Percentiles rank a stretch among this genome's conserved stretches.
Evolutionary conservation across 1,140 invertebrate genomes (phyloP).

Genomic region (Lordiphosa mommai): DNA sequence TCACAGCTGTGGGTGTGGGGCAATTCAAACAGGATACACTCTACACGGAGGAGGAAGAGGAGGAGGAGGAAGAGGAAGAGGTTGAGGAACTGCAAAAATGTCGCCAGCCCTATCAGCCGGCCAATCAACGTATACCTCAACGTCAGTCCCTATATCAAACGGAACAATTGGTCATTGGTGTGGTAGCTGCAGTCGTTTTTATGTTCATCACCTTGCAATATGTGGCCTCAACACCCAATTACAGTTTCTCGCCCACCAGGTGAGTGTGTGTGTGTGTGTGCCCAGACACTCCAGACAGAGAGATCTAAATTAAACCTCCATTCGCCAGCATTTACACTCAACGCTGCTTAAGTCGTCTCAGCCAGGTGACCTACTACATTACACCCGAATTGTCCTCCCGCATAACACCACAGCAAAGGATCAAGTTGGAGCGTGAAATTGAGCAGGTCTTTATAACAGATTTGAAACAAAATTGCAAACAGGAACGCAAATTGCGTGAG

Average conservation of each 20-base stretch:
- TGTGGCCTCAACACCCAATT: constrained; percentile 94
- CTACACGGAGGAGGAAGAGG: too few species aligned
- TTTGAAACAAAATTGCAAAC: constrained; percentile 46
- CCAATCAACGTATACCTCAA: constrained; percentile 72
- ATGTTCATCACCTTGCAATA: constrained; percentile 95
- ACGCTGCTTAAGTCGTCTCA: constrained; percentile 83
- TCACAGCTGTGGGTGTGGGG: constrained; percentile 76
- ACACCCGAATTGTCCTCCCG: constrained; percentile 90
- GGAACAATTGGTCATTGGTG: constrained; percentile 89
- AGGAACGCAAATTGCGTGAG: constrained; percentile 57
- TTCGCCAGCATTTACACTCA: constrained; percentile 75
- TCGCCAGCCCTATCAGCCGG: constrained; percentile 53
- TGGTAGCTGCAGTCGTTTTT: constrained; percentile 81
- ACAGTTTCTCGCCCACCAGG: constrained; percentile 90
- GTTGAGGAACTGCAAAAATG: not conserved
- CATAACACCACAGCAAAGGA: constrained; percentile 25
- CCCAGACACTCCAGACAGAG: too few species aligned
- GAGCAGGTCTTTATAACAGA: constrained; percentile 46
- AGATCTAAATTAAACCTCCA: not conserved
- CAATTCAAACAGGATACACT: not conserved
- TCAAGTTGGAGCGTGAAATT: constrained; percentile 41
- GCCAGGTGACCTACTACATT: constrained; percentile 95
- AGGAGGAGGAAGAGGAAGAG: not conserved
- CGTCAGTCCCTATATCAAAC: constrained; percentile 54
- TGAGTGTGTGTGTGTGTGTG: too few species aligned